Evolutionary conservation across 2,113 vertebrate species (phyloP).

Genomic region (Malurus cyaneus): DNA sequence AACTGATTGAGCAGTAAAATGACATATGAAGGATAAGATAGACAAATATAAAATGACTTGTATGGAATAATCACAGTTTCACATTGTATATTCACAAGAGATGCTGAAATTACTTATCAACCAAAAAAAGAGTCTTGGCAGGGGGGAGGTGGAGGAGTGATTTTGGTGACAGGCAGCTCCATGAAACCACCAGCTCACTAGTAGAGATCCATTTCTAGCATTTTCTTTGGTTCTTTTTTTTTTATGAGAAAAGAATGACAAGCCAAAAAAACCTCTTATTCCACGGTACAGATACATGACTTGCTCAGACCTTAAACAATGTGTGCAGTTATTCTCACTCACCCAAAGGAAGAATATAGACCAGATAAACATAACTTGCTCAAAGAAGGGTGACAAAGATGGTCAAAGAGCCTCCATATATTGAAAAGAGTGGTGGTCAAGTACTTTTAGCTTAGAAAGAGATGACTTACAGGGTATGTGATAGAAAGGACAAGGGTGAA

Average conservation of each 20-base stretch:
- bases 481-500: background rate
- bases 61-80: background rate
- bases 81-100: background rate
- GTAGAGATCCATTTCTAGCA: background rate
- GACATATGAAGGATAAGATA: background rate
- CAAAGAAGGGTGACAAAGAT: background rate
- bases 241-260: background rate
- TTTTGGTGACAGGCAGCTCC: background rate
- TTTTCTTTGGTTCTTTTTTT: background rate
- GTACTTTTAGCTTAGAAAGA: background rate
- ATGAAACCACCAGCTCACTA: background rate
- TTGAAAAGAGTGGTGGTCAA: background rate
- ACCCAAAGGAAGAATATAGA: background rate
- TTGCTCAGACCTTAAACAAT: background rate
- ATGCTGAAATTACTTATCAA: background rate
- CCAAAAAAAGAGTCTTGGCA: accelerated
- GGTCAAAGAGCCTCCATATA: background rate
- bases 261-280: background rate
- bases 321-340: background rate
- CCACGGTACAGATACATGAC: background rate
- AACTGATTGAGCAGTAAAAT: background rate
- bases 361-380: background rate
- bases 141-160: accelerated
- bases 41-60: background rate
- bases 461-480: accelerated